phyloP scores from a whole-genome alignment of 2,888 invertebrate species.

The Caenorhabditis wallacei region DNA sequence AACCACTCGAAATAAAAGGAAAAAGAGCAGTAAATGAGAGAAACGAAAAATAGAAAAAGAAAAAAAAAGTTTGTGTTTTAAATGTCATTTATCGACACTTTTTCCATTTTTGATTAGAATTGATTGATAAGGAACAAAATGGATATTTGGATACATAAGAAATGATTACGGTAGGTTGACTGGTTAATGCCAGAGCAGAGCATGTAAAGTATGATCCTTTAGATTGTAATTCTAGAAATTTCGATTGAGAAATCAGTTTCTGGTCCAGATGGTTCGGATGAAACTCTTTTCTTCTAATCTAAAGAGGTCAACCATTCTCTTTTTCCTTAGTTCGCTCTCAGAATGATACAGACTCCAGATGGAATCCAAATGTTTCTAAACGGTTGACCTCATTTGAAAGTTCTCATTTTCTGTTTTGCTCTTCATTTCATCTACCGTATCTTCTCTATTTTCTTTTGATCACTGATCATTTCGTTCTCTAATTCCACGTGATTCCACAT shows the following conservation, averaged over 20 bases:
- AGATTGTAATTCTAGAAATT: too few species aligned
- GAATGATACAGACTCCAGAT: too few species aligned
- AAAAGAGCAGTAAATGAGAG: slow-evolving; percentile 35
- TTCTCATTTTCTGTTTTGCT: neutral
- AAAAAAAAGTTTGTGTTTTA: slow-evolving; percentile 32
- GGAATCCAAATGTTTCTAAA: too few species aligned
- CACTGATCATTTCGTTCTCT: slow-evolving; percentile 45
- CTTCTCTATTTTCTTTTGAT: slow-evolving; percentile 17
- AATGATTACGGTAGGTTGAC: too few species aligned
- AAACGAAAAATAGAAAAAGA: neutral
- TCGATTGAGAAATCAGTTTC: too few species aligned
- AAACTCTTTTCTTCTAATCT: too few species aligned
- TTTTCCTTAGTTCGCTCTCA: too few species aligned
- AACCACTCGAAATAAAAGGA: slow-evolving; percentile 54
- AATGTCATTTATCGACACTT: slow-evolving; percentile 25
- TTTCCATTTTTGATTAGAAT: neutral
- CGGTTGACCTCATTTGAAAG: neutral
- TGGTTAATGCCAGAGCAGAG: too few species aligned
- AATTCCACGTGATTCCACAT: slow-evolving; percentile 49
- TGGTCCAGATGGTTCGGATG: too few species aligned
- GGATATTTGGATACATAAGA: too few species aligned
- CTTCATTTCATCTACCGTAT: neutral
- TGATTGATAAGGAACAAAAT: neutral
- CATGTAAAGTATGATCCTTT: too few species aligned
- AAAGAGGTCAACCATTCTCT: too few species aligned